Evolutionary conservation across 2,113 vertebrate genomes (phyloP).

Genomic region (Tychaedon coryphoeus): DNA sequence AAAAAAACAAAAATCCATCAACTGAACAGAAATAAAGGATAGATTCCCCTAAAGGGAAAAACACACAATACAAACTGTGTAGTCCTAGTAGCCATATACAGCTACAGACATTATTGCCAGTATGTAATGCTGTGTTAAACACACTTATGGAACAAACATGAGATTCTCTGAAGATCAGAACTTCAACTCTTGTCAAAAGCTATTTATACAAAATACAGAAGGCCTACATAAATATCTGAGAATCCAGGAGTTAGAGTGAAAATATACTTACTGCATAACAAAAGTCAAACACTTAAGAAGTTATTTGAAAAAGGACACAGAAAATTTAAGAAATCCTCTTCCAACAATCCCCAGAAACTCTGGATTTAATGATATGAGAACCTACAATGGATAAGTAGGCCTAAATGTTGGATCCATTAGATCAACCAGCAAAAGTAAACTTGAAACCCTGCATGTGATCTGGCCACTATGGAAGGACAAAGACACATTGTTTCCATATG

Average conservation of each 20-base stretch:
- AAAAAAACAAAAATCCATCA: neutral
- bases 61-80: neutral
- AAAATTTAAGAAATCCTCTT: neutral
- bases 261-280: neutral
- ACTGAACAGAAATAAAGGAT: neutral
- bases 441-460: neutral
- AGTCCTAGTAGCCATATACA: neutral
- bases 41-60: neutral
- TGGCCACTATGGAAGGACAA: neutral
- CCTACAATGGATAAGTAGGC: neutral
- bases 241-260: neutral
- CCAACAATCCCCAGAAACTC: neutral
- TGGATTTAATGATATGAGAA: neutral
- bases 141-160: neutral
- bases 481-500: neutral
- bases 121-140: neutral
- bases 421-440: neutral
- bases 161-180: neutral
- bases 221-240: neutral
- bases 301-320: neutral
- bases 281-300: neutral
- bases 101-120: neutral
- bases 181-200: neutral
- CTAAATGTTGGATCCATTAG: neutral
- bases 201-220: slow-evolving; percentile 7